Evolutionary conservation across 2,113 vertebrate genomes (phyloP), one percentile per base, ranked within the genome.

Genomic region (Aptenodytes patagonicus): DNA sequence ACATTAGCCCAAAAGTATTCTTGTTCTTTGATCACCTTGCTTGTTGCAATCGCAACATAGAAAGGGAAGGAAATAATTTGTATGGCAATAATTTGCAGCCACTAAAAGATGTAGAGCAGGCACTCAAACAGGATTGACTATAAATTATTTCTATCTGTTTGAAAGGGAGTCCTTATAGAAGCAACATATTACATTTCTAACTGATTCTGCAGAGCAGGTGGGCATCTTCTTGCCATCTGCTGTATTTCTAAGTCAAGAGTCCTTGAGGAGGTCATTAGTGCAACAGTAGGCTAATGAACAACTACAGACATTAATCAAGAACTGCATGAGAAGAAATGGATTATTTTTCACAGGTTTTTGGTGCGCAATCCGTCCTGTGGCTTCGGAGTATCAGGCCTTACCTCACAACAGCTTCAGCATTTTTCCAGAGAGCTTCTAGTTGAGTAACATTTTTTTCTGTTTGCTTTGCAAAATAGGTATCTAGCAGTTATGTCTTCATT

Each of bases 151-250:
- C 65, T 66, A 19, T 87, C 55, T 80, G 6, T 82, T 83, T 94
- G 71, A 83, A 77, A 85, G 55, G 58, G 49, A 92, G 65, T 75
- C 17, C 55, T 92, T 49, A 47, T 14, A 80, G 58, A 86, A 92
- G 10, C 29, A 93, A 57, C 3, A 64, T 44, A 60, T 29, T 85
- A 86, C 90, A 21, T 49, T 90, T 86, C 78, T 83, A 52, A 62
- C 17, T 73, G 77, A 80, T 75, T 79, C 10, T 36, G 46, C 64
- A 88, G 38, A 95, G 78, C 83, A 93, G 66, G 65, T 20, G 10
- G 77, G 57, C 47, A 73, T 93, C 81, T 95, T 80, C 69, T 69
- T 92, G 82, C 71, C 91, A 95, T 97, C 86, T 97, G 94, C 78
- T 97, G 42, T 81, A 54, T 91, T 95, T 92, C 52, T 71, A 91